A percentile compares a stretch with the other conserved stretches of the same genome.
These are phyloP conservation scores for Heliconius eleuchia DNA, from an alignment of 1,140 invertebrate genomes.

Conservation along the genomic window DNA sequence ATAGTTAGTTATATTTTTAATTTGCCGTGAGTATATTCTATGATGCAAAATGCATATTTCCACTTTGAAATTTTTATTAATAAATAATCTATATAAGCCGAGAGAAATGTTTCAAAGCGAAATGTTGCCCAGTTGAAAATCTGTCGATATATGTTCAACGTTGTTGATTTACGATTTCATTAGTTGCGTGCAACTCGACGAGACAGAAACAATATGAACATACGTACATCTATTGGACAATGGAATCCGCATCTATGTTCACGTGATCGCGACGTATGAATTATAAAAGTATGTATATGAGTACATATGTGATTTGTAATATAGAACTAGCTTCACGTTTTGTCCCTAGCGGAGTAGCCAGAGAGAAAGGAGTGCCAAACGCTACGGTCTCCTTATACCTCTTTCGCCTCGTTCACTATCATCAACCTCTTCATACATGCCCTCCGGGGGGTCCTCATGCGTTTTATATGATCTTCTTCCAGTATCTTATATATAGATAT, in stretches of 20 bases:
- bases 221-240: slow-evolving; percentile 30
- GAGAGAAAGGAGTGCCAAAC: no score
- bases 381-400: no score
- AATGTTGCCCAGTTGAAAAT: slow-evolving; percentile 66
- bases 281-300: no score
- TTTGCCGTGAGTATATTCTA: slow-evolving; percentile 1
- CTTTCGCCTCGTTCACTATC: no score
- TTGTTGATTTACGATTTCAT: slow-evolving; percentile 79
- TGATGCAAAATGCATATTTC: slow-evolving; percentile 9
- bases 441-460: no score
- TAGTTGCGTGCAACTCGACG: slow-evolving; percentile 62
- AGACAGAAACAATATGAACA: slow-evolving; percentile 53
- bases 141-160: slow-evolving; percentile 67
- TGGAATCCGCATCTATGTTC: slow-evolving; percentile 11
- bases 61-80: slow-evolving; percentile 44
- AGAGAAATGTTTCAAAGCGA: slow-evolving; percentile 57
- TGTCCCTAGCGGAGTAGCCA: no score
- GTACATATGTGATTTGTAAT: not conserved
- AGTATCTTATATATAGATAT: no score
- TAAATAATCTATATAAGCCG: slow-evolving; percentile 51
- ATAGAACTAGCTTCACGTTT: not conserved
- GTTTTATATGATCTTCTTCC: no score
- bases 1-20: not conserved
- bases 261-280: not conserved
- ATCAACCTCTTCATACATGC: no score